phyloP scores from a whole-genome alignment of 2,113 vertebrate genomes.

The Monarcha castaneiventris region DNA sequence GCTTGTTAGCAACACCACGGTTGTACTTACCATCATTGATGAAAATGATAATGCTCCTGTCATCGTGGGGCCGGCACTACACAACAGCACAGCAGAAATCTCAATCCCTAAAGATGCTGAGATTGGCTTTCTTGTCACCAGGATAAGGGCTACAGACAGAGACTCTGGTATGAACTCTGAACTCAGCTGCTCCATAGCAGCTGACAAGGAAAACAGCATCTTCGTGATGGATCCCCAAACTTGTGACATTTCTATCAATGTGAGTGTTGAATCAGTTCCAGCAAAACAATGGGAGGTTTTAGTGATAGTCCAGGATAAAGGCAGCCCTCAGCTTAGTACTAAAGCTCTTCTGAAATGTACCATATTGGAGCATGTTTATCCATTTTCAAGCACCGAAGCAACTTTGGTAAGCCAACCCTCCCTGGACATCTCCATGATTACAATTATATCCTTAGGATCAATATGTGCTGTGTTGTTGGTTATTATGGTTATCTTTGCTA shows the following conservation, averaged over 20 bases:
- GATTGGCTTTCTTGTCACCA: conserved; percentile 82
- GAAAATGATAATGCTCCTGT: conserved; percentile 93
- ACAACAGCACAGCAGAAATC: conserved; percentile 89
- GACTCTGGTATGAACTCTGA: conserved; percentile 93
- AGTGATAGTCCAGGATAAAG: conserved; percentile 90
- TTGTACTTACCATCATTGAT: conserved; percentile 89
- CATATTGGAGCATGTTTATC: conserved; percentile 80
- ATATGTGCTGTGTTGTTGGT: conserved; percentile 89
- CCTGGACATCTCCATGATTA: conserved; percentile 90
- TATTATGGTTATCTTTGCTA: conserved; percentile 94
- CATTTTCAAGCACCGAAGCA: conserved; percentile 79
- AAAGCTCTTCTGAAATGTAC: conserved; percentile 83
- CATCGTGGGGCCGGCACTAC: conserved; percentile 83
- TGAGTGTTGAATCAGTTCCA: conserved; percentile 80
- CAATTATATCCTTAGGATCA: conserved; percentile 92
- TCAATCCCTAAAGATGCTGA: conserved; percentile 86
- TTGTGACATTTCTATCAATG: conserved; percentile 91
- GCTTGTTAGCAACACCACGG: conserved; percentile 84
- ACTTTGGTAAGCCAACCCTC: conserved; percentile 75
- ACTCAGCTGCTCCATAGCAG: conserved; percentile 84
- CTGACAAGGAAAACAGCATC: conserved; percentile 85
- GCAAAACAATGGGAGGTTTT: conserved; percentile 83
- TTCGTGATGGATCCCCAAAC: conserved; percentile 88
- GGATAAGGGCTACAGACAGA: conserved; percentile 86
- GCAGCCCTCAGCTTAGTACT: conserved; percentile 81